Percentiles rank a stretch among this genome's conserved stretches.
Evolutionary conservation across 1,140 invertebrate species (phyloP).

Genomic region (Drosophila takahashii): DNA sequence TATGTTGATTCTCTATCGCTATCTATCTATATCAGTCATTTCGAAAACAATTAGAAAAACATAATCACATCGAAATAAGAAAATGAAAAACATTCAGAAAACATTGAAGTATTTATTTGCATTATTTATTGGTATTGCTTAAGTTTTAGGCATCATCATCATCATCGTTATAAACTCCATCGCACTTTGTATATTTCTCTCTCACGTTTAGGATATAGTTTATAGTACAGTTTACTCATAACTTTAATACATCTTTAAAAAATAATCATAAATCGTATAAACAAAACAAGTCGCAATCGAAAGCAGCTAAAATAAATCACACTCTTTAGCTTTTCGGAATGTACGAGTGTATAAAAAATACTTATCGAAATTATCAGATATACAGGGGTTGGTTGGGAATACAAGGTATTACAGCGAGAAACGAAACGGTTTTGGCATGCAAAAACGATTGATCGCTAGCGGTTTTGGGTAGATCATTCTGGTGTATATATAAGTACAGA

Average conservation of each 20-base stretch:
- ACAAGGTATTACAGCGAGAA: constrained; percentile 38
- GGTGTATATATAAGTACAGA: constrained; percentile 49
- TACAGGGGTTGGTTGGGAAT: constrained; percentile 34
- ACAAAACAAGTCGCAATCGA: constrained; percentile 79
- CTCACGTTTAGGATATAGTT: constrained; percentile 54
- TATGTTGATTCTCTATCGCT: constrained; percentile 44
- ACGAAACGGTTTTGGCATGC: constrained; percentile 66
- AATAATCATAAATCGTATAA: constrained; percentile 77
- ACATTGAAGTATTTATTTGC: constrained; percentile 71
- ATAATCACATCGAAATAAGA: constrained; percentile 23
- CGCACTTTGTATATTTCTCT: constrained; percentile 53
- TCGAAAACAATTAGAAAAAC: constrained; percentile 10
- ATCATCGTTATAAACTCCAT: constrained; percentile 56
- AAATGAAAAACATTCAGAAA: constrained; percentile 52
- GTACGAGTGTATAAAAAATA: constrained; percentile 69
- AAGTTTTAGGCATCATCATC: constrained; percentile 62
- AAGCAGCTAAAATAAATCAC: constrained; percentile 74
- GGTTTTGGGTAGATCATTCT: constrained; percentile 38
- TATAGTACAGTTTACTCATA: constrained; percentile 74
- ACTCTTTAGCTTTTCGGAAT: constrained; percentile 36
- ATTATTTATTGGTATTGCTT: constrained; percentile 72
- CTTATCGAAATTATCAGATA: constrained; percentile 72
- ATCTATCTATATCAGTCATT: constrained; percentile 29
- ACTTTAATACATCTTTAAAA: constrained; percentile 81
- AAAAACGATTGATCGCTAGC: constrained; percentile 51